Evolutionary conservation across 2,113 vertebrate species (phyloP).

Genomic region (Tragulus kanchil): DNA sequence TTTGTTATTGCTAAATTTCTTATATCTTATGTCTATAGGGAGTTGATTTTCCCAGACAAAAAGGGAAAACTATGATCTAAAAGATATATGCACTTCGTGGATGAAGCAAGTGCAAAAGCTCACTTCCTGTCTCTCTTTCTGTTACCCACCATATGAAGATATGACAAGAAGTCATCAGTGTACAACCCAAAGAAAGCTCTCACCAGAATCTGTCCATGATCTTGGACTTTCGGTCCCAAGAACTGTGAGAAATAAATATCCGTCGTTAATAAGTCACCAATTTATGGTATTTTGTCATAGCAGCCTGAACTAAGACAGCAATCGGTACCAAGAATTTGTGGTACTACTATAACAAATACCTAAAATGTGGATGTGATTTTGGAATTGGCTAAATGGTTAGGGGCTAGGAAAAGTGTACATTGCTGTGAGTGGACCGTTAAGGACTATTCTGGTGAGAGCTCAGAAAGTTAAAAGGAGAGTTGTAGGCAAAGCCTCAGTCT

Average conservation of each 20-base stretch:
- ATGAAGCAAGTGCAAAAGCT: background rate
- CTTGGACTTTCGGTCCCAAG: background rate
- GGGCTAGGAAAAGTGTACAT: background rate
- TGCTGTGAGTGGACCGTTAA: background rate
- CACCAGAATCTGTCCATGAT: background rate
- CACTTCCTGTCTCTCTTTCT: background rate
- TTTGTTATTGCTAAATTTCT: background rate
- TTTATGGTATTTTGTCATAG: background rate
- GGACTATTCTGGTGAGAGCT: background rate
- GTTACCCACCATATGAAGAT: background rate
- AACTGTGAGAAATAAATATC: background rate
- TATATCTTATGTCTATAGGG: background rate
- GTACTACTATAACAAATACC: background rate
- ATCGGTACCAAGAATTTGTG: background rate
- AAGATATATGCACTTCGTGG: background rate
- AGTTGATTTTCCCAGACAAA: slow-evolving; percentile 11
- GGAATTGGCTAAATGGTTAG: background rate
- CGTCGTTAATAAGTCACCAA: background rate
- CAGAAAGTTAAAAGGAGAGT: background rate
- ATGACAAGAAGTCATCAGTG: background rate
- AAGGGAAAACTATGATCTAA: background rate
- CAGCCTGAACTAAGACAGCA: background rate
- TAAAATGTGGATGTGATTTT: background rate
- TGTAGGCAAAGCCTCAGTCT: background rate
- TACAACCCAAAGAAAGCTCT: background rate